phyloP scores from a whole-genome alignment of 2,113 vertebrate genomes.

The Alligator mississippiensis region DNA sequence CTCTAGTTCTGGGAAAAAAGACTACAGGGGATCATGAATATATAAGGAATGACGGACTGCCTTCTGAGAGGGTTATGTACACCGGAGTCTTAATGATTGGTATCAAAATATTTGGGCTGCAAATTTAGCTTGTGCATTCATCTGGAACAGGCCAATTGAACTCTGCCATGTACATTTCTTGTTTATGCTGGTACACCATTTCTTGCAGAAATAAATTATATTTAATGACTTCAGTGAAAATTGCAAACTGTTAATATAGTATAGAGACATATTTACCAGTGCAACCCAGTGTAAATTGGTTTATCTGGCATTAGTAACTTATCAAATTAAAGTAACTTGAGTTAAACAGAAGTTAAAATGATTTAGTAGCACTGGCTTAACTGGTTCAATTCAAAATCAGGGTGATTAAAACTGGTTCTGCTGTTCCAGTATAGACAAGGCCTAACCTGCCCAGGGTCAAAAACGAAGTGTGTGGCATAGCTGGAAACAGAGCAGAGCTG shows the following conservation, averaged over 20 bases:
- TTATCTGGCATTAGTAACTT: not conserved
- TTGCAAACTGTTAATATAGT: not conserved
- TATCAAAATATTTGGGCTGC: not conserved
- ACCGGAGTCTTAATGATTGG: not conserved
- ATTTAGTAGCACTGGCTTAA: not conserved
- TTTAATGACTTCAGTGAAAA: not conserved
- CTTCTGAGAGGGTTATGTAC: not conserved
- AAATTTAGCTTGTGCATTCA: not conserved
- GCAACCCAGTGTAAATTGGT: not conserved
- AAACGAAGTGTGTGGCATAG: too few relatives aligned
- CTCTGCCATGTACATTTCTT: not conserved
- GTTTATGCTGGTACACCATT: not conserved
- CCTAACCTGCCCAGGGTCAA: not conserved
- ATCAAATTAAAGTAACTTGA: not conserved
- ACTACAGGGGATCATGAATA: not conserved
- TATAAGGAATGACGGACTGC: not conserved
- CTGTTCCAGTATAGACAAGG: accelerated
- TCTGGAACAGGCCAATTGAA: too few relatives aligned
- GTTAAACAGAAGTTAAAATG: not conserved
- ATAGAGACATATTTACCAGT: not conserved
- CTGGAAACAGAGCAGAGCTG: too few relatives aligned
- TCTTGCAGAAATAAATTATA: not conserved
- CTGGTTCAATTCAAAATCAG: not conserved
- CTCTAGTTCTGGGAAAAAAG: not conserved
- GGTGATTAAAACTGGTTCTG: not conserved